phyloP scores from a whole-genome alignment of 2,113 vertebrate species.

The Colinus virginianus region DNA sequence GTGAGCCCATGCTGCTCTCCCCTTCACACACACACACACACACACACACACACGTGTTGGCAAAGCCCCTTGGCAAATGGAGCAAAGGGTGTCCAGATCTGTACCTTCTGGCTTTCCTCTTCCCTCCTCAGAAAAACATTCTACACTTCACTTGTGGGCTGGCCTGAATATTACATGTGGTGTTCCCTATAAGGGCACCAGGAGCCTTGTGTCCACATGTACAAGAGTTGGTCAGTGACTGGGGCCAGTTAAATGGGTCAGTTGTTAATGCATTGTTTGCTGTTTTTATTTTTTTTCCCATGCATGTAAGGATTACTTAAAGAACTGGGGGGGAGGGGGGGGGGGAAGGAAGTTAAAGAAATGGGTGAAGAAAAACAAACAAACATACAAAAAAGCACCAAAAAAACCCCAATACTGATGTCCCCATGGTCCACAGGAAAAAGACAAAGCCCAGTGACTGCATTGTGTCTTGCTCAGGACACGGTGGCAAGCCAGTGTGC shows the following conservation, averaged over 20 bases:
- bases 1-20: not conserved
- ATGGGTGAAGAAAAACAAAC: not conserved
- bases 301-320: not conserved
- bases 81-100: constrained; percentile 21
- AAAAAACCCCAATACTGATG: not conserved
- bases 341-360: not conserved
- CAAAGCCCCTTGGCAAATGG: constrained; percentile 51
- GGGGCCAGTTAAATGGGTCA: not conserved
- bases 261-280: fast-evolving
- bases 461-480: not conserved
- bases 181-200: not conserved
- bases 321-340: not conserved
- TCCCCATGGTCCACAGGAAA: not conserved
- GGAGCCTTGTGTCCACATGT: not conserved
- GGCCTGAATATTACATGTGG: fast-evolving
- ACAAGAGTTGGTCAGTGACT: not conserved
- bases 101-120: not conserved
- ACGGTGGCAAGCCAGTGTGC: constrained; percentile 41
- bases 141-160: not conserved
- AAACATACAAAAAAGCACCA: not conserved
- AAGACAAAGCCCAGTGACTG: not conserved
- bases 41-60: constrained; percentile 34
- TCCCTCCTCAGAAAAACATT: not conserved
- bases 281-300: not conserved
- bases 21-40: not conserved